These are phyloP conservation scores for Heteractis magnifica DNA, from an alignment of 92 coral and sea anemone species.

Conservation along the genomic window DNA sequence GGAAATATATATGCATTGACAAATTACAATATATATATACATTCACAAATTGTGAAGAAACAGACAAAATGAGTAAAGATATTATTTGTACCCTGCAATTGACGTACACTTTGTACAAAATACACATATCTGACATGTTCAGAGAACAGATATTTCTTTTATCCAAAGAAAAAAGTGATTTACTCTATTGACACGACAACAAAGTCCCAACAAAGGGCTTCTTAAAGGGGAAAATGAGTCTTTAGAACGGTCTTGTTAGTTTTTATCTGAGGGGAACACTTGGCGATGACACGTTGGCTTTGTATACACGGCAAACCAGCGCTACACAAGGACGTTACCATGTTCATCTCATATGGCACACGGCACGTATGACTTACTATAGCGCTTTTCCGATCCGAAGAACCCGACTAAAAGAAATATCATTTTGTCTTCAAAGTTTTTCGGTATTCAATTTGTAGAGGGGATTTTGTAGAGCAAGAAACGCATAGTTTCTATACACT, in stretches of 20 bases:
- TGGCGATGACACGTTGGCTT: constrained; percentile 7
- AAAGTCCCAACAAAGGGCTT: neutral
- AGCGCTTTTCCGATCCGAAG: no score
- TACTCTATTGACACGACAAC: neutral
- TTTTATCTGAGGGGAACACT: constrained; percentile 10
- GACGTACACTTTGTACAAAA: neutral
- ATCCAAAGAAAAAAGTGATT: neutral
- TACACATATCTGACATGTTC: neutral
- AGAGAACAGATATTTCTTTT: neutral
- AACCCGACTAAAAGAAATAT: no score
- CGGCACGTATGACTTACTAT: neutral
- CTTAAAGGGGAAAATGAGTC: neutral
- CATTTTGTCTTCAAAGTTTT: no score
- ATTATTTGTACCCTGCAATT: neutral
- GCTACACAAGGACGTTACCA: neutral
- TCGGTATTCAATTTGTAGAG: no score
- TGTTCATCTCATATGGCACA: neutral
- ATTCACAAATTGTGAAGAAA: neutral
- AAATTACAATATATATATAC: neutral
- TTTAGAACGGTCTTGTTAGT: constrained; percentile 3
- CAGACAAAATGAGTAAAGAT: no score
- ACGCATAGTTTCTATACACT: no score
- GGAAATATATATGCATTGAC: no score
- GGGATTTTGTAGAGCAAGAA: no score
- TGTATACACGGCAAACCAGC: neutral